Base-by-base conservation (phyloP, 1,140 invertebrate genomes). In the Carposina sasakii region DNA sequence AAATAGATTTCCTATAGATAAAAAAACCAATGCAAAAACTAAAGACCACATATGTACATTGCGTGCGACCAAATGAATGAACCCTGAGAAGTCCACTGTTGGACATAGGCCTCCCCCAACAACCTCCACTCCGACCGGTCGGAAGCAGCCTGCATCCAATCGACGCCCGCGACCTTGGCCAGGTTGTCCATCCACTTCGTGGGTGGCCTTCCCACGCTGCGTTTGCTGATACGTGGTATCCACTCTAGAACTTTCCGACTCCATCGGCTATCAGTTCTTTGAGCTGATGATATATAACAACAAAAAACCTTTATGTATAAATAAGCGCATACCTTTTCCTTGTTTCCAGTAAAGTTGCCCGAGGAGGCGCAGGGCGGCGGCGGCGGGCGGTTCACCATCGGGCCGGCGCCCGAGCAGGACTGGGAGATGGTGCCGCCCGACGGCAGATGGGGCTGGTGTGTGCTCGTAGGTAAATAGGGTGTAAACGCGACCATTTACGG, bases 391-490 rank as follows among this genome's bases (percentile, higher is more conserved):
- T 85, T 85, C 59, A 85, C 77, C 2, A 78, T 85, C 62, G 83
- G 83, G 0, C 81, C 81, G 22, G 81, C 79, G n/a, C 76, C 77
- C 17, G 71, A 75, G 28, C 50, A 68, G 1, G 78, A 86, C 57
- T 85, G 85, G 85, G 73, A 88, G 76, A 79, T 89, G 74, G 86
- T 89, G 2, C 89, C 90, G 9, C 89, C 89, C 4, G 89, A 91
- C 63, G 89, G 89, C 26, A 89, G 89, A 46, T 95, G 93, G 92
- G 94, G 94, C 43, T 96, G 94, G 94, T 85, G 92, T 57, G 90
- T 96, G 3, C 89, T 95, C 24, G 83, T 93, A 48, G 93, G 83
- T 85, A 71, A 75, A 55, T n/a, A n/a, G n/a, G n/a, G n/a, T n/a
- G n/a, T n/a, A n/a, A n/a, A n/a, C n/a, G n/a, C n/a, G n/a, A n/a